A percentile compares a stretch with the other conserved stretches of the same genome.
Conservation (phyloP, 2,888 invertebrate genomes). For the Trichopria drosophilae region DNA sequence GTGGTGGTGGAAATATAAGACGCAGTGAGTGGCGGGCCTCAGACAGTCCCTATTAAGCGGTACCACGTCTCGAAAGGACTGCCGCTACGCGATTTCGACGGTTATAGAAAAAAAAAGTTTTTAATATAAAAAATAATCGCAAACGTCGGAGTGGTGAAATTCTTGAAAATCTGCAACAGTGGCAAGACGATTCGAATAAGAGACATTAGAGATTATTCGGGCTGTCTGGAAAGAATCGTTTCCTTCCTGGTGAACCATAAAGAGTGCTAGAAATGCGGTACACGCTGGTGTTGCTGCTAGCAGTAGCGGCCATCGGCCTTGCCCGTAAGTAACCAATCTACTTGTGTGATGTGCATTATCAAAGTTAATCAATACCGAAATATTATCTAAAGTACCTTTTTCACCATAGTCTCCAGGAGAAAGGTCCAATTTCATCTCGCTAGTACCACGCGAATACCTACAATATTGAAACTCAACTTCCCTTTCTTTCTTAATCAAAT, state of each 20-base stretch:
- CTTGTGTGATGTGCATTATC: neutral
- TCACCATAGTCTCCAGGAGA: neutral
- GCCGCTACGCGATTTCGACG: constrained; percentile 6
- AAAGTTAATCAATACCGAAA: neutral
- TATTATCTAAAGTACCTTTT: neutral
- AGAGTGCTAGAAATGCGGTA: constrained; percentile 43
- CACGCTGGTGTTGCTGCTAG: constrained; percentile 50
- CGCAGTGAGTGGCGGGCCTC: constrained; percentile 48
- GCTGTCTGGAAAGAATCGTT: too few species aligned
- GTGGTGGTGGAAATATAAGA: constrained; percentile 58
- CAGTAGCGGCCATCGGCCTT: constrained; percentile 42
- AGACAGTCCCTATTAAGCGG: constrained; percentile 55
- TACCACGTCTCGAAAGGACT: constrained; percentile 43
- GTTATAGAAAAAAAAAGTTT: neutral
- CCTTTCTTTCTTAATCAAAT: too few species aligned
- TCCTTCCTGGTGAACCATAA: constrained; percentile 10
- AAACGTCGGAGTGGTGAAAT: too few species aligned
- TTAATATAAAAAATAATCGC: too few species aligned
- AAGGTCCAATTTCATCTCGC: too few species aligned
- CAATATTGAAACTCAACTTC: neutral
- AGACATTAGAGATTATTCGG: too few species aligned
- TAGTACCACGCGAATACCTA: too few species aligned
- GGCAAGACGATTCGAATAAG: too few species aligned
- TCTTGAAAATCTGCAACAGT: too few species aligned
- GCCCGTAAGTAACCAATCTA: constrained; percentile 48